These are phyloP conservation scores for Ruditapes philippinarum DNA, from an alignment of 1,140 invertebrate genomes.

Conservation along the genomic window DNA sequence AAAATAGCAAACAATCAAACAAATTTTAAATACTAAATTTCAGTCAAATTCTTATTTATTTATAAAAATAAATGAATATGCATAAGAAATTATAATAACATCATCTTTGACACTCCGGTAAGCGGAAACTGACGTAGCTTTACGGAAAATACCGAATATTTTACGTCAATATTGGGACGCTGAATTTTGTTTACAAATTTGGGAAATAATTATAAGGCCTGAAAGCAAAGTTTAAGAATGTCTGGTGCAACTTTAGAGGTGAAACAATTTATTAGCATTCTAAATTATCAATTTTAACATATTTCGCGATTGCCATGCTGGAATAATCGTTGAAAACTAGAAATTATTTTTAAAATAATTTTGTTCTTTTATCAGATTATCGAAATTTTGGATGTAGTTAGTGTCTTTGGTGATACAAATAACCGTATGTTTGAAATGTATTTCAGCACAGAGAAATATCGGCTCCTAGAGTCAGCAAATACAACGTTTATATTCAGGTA, in stretches of 20 bases:
- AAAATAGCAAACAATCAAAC: too few species aligned
- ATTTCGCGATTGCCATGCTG: background rate
- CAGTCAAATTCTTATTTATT: too few species aligned
- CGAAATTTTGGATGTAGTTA: too few species aligned
- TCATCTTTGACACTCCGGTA: too few species aligned
- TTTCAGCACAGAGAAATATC: conserved; percentile 83
- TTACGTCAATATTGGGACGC: background rate
- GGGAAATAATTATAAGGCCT: background rate
- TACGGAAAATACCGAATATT: conserved; percentile 26
- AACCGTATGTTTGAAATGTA: conserved; percentile 24
- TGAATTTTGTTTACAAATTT: conserved; percentile 34
- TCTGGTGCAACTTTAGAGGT: conserved; percentile 3
- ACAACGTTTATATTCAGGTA: conserved; percentile 83
- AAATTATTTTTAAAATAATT: background rate
- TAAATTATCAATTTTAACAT: background rate
- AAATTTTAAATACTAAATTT: too few species aligned
- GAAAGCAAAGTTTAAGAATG: conserved; percentile 17
- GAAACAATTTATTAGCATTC: background rate
- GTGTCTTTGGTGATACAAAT: too few species aligned
- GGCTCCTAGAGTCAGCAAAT: conserved; percentile 80
- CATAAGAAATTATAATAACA: too few species aligned
- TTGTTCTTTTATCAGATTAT: too few species aligned
- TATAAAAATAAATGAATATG: too few species aligned
- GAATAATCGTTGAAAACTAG: background rate
- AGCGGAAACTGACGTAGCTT: background rate